phyloP scores from a whole-genome alignment of 2,888 invertebrate species.

The Sarcophaga rosellei region DNA sequence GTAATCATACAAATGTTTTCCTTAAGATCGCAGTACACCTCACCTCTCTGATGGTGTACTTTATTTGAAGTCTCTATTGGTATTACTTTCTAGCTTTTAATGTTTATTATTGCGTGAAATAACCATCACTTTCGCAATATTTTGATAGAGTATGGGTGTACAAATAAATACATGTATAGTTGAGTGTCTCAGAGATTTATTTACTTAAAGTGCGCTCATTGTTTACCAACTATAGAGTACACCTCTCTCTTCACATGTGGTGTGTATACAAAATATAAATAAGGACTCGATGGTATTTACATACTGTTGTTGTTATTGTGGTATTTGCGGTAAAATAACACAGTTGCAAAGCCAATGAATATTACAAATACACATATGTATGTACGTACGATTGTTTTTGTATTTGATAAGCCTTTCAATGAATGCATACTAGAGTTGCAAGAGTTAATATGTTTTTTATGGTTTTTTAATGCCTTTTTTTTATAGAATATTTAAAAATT shows the following conservation, averaged over 20 bases:
- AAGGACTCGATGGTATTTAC: constrained; percentile 34
- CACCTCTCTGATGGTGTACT: too few species aligned
- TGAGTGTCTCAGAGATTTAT: not conserved
- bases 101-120: too few species aligned
- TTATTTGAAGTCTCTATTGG: too few species aligned
- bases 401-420: not conserved
- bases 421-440: not conserved
- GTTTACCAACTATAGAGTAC: not conserved
- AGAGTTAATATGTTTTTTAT: not conserved
- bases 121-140: too few species aligned
- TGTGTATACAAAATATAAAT: too few species aligned
- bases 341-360: constrained; percentile 49
- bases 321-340: constrained; percentile 61
- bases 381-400: not conserved
- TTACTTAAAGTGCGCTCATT: not conserved
- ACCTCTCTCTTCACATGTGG: not conserved
- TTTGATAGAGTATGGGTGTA: too few species aligned
- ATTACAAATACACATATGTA: not conserved
- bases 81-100: too few species aligned
- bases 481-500: not conserved
- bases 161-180: not conserved
- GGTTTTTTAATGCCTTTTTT: not conserved
- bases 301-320: constrained; percentile 46
- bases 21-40: too few species aligned
- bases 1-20: too few species aligned